These are phyloP conservation scores for Berghia stephanieae DNA, from an alignment of 1,140 invertebrate species.

Conservation along the genomic window DNA sequence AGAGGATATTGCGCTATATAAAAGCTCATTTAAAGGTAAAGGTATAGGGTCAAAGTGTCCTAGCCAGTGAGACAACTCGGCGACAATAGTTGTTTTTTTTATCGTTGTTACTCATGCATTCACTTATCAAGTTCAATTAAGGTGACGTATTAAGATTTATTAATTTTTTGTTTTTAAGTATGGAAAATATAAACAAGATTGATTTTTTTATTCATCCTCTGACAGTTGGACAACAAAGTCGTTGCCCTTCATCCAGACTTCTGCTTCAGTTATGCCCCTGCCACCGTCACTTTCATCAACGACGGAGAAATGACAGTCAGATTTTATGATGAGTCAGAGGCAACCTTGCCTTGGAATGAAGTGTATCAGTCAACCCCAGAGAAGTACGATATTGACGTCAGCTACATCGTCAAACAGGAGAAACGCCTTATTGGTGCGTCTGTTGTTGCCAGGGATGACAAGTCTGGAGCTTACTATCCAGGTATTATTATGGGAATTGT, in stretches of 20 bases:
- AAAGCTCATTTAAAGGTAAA: too few relatives aligned
- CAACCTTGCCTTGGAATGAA: constrained; percentile 39
- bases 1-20: too few relatives aligned
- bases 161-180: too few relatives aligned
- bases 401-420: constrained; percentile 49
- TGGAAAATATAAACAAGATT: too few relatives aligned
- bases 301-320: constrained; percentile 40
- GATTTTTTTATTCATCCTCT: too few relatives aligned
- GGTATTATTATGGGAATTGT: constrained; percentile 36
- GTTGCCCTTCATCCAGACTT: constrained; percentile 55
- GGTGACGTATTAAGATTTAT: too few relatives aligned
- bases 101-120: too few relatives aligned
- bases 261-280: constrained; percentile 57
- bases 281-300: constrained; percentile 40
- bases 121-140: too few relatives aligned
- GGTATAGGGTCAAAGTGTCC: too few relatives aligned
- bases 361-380: constrained; percentile 47
- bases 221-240: constrained; percentile 47
- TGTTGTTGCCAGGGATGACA: constrained; percentile 57
- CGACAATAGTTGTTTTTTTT: too few relatives aligned
- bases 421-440: constrained; percentile 46
- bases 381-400: constrained; percentile 52
- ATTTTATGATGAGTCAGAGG: constrained; percentile 52
- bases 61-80: too few relatives aligned
- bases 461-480: constrained; percentile 48